Evolutionary conservation across 2,888 invertebrate genomes (phyloP), one percentile per base, ranked within the genome.

Genomic region (Machimus rusticus): DNA sequence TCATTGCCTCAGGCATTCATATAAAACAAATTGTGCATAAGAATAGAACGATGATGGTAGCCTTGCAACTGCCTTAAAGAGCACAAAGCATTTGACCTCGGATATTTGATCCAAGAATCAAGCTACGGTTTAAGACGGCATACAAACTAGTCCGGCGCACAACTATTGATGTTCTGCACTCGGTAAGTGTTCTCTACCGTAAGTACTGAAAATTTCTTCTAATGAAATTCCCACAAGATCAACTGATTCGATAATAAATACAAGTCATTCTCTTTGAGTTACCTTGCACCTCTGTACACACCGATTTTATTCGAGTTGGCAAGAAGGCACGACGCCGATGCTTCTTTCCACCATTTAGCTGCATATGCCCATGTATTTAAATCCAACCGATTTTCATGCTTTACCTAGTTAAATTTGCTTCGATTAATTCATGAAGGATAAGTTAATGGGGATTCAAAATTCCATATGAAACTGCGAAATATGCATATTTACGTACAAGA

Each of bases 21-120:
- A 76, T 39, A 76, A 76, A 34, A 37, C 84, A 84, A 66, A 34
- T 74, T 31, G 57, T 86, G 86, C 43, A 79, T 87, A 86, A 87
- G 78, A 77, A 66, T 74, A 87, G 85, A 87, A 87, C 87, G 86
- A 87, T 87, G 87, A 81, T 81, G 86, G 66, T 87, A 87, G 87
- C 87, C 87, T 87, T 87, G 87, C 86, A 87, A 86, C 74, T 81
- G 86, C 87, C 87, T 87, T 87, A 87, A 87, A 86, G 87, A 87
- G 87, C 87, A 87, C 87, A 87, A 87, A 87, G 87, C 87, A 87
- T 86, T 51, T 74, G 79, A 86, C 87, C 87, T 87, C 87, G 87
- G 87, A 79, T 79, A 55, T 55, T 82, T 77, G 78, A 78, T 78
- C 78, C 78, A 43, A 78, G 78, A 78, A 78, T 78, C 78, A 14